Conservation (phyloP, 1,140 invertebrate genomes). For the Physella acuta region DNA sequence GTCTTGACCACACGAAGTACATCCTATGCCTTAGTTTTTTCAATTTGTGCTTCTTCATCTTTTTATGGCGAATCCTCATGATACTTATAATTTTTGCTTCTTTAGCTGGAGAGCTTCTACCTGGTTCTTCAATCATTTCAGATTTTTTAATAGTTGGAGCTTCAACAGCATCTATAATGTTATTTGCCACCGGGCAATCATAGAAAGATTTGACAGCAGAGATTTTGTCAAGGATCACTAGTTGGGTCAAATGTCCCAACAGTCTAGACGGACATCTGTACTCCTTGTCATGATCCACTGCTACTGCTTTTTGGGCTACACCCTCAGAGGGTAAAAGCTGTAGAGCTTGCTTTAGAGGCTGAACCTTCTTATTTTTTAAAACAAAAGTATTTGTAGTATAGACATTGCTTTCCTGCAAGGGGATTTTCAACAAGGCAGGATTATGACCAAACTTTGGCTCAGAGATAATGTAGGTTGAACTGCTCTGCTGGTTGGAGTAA, state of each 20-base stretch:
- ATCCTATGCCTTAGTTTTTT: constrained; percentile 30
- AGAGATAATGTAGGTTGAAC: too few relatives aligned
- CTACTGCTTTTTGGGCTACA: too few relatives aligned
- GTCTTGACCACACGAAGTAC: constrained; percentile 22
- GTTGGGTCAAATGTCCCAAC: background rate
- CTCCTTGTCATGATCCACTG: too few relatives aligned
- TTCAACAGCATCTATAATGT: background rate
- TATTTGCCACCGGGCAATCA: background rate
- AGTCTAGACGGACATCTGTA: constrained; percentile 14
- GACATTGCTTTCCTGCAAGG: too few relatives aligned
- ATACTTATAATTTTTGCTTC: constrained; percentile 28
- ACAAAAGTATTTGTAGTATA: too few relatives aligned
- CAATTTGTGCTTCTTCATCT: constrained; percentile 33
- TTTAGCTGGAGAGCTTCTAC: background rate
- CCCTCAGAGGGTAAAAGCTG: too few relatives aligned
- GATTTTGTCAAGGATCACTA: constrained; percentile 1
- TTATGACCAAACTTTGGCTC: too few relatives aligned
- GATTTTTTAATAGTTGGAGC: background rate
- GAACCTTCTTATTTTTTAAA: too few relatives aligned
- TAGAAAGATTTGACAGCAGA: background rate
- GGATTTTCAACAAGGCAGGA: too few relatives aligned
- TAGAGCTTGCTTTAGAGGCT: too few relatives aligned
- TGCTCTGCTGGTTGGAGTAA: too few relatives aligned
- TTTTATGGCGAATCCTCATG: constrained; percentile 27
- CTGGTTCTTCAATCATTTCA: background rate